These are phyloP conservation scores for Chrysemys picta DNA, from an alignment of 2,113 vertebrate genomes.

Conservation along the genomic window DNA sequence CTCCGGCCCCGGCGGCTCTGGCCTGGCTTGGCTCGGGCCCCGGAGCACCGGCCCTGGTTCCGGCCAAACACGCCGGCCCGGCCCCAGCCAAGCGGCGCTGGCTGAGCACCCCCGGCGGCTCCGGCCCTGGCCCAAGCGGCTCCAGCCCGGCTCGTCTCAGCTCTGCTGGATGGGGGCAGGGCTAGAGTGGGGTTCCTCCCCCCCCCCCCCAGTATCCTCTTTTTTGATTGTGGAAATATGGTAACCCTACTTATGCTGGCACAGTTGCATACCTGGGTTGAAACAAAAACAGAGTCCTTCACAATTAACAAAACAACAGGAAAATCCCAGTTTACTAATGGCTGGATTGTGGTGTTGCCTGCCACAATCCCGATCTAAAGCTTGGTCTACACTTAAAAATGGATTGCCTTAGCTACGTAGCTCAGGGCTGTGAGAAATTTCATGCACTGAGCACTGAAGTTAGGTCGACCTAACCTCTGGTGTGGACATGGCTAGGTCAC, in stretches of 20 bases:
- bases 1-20: no score
- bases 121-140: no score
- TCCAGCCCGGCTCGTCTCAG: no score
- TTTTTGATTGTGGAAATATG: no score
- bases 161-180: no score
- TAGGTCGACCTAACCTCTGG: background rate
- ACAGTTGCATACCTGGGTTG: background rate
- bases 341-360: background rate
- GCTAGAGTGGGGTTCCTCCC: no score
- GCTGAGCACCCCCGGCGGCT: no score
- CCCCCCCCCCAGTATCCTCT: no score
- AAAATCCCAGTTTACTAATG: background rate
- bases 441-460: background rate
- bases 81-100: no score
- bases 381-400: background rate
- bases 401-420: background rate
- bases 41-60: no score
- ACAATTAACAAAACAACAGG: background rate
- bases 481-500: background rate
- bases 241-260: background rate
- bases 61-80: no score
- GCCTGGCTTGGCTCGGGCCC: no score
- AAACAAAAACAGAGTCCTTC: background rate
- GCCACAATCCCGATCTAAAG: background rate
- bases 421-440: background rate